Evolutionary conservation across 1,140 invertebrate species (phyloP), one percentile per base, ranked within the genome.

Genomic region (Vanessa tameamea): DNA sequence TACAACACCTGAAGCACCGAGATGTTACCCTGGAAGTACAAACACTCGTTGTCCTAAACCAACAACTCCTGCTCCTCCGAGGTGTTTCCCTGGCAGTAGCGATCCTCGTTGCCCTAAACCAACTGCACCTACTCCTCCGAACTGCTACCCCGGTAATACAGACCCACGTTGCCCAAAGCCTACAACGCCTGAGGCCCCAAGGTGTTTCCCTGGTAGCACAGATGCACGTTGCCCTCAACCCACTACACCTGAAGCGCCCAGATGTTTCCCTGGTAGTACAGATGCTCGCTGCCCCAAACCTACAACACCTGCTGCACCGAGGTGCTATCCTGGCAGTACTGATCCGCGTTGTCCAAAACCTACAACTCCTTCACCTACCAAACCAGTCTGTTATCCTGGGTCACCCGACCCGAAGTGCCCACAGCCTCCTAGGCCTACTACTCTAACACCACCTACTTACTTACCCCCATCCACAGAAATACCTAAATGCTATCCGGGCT

Each of bases 181-280:
- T 9, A 68, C 65, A 4, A 68, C 65, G 9, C 31, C 65, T 1
- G 50, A 37, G 9, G 3, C 3, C 5, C 51, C 31, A 8, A 55
- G n/a, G 0, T 68, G 65, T 11, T 68, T 16, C 15, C 31, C 65
- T 13, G 65, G 65, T 6, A 68, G 51, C n/a, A 13, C n/a, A 3
- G 91, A 93, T 82, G 85, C 91, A 5, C 77, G 86, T 48, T 93
- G 91, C 76, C 75, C 83, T 26, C 50, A 76, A 63, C 70, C 78
- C n/a, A 73, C 78, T 15, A 79, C 84, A 11, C 79, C 78, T 23
- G 66, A 71, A 53, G 26, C 64, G 31, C 74, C 77, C 16, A 66
- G 72, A 23, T 93, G 92, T 68, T 91, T 81, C 75, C 92, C 87
- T 61, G 92, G 92, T 50, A 77, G 73, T 57, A 78, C 15, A 55